Evolutionary conservation across 2,888 invertebrate genomes (phyloP).

Genomic region (Dynastes hyllus): DNA sequence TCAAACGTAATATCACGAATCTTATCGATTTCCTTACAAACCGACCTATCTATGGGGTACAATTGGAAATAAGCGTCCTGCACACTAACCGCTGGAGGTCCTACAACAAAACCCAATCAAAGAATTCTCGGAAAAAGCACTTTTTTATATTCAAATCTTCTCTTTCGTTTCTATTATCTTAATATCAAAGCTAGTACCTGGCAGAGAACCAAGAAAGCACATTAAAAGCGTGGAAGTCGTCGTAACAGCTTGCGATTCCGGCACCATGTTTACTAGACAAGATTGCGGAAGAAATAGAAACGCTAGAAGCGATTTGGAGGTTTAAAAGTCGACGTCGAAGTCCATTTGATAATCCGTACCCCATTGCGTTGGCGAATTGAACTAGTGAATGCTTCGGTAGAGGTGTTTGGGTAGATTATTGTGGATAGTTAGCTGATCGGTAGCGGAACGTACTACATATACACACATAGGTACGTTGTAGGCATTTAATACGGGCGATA

Average conservation of each 20-base stretch:
- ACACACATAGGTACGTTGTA: too few relatives aligned
- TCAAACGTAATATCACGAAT: slow-evolving; percentile 73
- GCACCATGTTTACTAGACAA: slow-evolving; percentile 1
- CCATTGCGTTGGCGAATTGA: slow-evolving; percentile 22
- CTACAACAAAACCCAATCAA: slow-evolving; percentile 64
- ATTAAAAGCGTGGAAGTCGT: slow-evolving; percentile 33
- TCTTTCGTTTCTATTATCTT: too few relatives aligned
- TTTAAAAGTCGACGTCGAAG: background rate
- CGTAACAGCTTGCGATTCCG: slow-evolving; percentile 3
- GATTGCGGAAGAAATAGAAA: slow-evolving; percentile 16
- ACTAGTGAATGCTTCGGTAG: slow-evolving; percentile 14
- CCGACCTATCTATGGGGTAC: slow-evolving; percentile 75
- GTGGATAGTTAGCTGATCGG: too few relatives aligned
- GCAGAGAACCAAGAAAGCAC: slow-evolving; percentile 55
- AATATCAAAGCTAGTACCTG: slow-evolving; percentile 47
- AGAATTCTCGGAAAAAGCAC: background rate
- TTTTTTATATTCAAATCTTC: background rate
- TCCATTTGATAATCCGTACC: slow-evolving; percentile 24
- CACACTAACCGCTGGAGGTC: slow-evolving; percentile 75
- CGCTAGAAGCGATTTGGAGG: background rate
- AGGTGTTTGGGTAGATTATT: background rate
- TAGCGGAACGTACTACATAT: too few relatives aligned
- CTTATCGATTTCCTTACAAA: slow-evolving; percentile 74
- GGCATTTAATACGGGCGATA: too few relatives aligned
- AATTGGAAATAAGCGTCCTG: slow-evolving; percentile 75